phyloP scores from a whole-genome alignment of 2,113 vertebrate genomes.

The Apaloderma vittatum region DNA sequence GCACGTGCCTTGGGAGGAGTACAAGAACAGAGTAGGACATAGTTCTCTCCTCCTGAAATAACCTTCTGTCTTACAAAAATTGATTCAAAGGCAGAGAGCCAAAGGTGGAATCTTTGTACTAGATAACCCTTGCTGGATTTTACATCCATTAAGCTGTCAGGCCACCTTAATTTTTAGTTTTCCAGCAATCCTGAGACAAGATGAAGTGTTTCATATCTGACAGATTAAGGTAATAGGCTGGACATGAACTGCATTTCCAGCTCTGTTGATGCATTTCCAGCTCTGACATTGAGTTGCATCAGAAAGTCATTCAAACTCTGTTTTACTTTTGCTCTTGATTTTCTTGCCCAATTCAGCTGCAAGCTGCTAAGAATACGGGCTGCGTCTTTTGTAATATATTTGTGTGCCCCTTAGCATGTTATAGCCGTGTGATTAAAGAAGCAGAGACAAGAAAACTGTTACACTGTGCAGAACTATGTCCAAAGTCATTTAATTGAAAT shows the following conservation, averaged over 20 bases:
- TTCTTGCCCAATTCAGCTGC: not conserved
- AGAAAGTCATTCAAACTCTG: not conserved
- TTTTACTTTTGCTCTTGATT: not conserved
- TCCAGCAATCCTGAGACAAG: not conserved
- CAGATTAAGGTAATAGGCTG: not conserved
- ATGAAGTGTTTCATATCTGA: not conserved
- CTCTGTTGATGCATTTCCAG: not conserved
- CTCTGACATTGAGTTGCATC: not conserved
- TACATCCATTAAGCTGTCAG: not conserved
- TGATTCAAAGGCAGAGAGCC: not conserved
- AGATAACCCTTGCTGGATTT: not conserved
- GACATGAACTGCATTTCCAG: not conserved
- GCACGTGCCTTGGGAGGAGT: not conserved
- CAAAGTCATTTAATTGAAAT: not conserved
- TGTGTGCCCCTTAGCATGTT: accelerated
- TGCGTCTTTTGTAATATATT: not conserved
- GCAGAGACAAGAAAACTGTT: not conserved
- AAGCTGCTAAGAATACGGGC: not conserved
- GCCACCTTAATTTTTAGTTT: not conserved
- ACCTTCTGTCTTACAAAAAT: not conserved
- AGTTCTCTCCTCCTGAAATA: not conserved
- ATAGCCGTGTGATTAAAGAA: not conserved
- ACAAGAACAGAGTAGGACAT: accelerated
- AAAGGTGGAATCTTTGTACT: not conserved
- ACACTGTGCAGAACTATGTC: too few relatives aligned